These are phyloP conservation scores for Drosophila oshimai DNA, from an alignment of 1,140 invertebrate genomes.

Conservation along the genomic window DNA sequence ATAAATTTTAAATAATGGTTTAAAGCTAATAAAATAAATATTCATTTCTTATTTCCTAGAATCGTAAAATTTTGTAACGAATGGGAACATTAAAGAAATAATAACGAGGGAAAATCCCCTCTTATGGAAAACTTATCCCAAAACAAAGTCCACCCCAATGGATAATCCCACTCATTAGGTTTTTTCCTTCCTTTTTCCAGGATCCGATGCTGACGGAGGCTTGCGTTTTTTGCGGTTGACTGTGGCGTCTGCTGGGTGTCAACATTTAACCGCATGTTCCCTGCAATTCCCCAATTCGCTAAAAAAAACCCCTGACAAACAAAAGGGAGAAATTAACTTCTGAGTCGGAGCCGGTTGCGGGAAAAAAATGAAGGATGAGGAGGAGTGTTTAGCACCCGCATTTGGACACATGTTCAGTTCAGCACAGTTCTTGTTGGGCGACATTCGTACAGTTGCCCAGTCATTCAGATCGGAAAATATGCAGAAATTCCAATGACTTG, in stretches of 20 bases:
- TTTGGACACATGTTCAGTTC: conserved; percentile 22
- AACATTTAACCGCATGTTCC: conserved; percentile 55
- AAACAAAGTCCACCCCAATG: conserved; percentile 4
- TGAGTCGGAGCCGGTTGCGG: conserved; percentile 50
- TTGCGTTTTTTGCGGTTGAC: conserved; percentile 37
- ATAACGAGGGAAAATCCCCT: too few species aligned
- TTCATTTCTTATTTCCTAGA: too few species aligned
- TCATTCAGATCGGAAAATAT: conserved; percentile 12
- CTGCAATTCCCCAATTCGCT: conserved; percentile 16
- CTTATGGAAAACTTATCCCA: background rate
- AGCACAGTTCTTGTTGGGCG: background rate
- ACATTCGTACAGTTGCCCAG: conserved; percentile 15
- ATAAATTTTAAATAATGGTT: too few species aligned
- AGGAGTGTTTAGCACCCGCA: conserved; percentile 33
- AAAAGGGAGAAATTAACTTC: conserved; percentile 24
- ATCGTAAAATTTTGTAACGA: too few species aligned
- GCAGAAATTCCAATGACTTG: background rate
- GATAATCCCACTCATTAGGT: conserved; percentile 11
- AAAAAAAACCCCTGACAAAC: conserved; percentile 6
- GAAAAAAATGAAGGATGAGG: background rate
- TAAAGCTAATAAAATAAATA: too few species aligned
- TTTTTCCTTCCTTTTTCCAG: background rate
- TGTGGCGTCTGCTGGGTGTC: conserved; percentile 74
- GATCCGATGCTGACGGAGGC: background rate
- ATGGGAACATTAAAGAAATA: too few species aligned